phyloP scores from a whole-genome alignment of 2,113 vertebrate genomes.

The Cisticola juncidis region DNA sequence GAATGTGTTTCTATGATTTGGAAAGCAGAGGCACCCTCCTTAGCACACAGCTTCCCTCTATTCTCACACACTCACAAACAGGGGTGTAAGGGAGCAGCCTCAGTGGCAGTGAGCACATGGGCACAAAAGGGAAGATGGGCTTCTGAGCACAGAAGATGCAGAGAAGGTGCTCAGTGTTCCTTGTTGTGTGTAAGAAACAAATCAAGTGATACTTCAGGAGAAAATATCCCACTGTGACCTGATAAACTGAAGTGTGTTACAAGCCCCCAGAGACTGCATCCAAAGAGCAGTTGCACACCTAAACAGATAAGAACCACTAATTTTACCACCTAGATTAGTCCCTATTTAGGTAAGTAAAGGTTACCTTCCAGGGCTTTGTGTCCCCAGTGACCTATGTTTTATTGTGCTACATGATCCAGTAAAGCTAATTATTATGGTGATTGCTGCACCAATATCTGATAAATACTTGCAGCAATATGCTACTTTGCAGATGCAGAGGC shows the following conservation, averaged over 20 bases:
- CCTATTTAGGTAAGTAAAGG: not conserved
- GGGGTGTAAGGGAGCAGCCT: not conserved
- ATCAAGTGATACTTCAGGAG: not conserved
- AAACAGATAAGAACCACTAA: not conserved
- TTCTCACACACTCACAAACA: not conserved
- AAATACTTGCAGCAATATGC: not conserved
- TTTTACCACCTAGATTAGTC: not conserved
- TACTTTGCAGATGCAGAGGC: not conserved
- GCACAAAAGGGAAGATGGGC: not conserved
- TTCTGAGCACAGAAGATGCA: not conserved
- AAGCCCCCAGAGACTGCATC: not conserved
- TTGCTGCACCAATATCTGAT: not conserved
- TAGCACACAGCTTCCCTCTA: not conserved
- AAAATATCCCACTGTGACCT: not conserved
- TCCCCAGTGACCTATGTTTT: not conserved
- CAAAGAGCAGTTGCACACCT: not conserved
- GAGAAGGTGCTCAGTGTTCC: not conserved
- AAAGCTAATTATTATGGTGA: not conserved
- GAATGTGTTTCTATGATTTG: not conserved
- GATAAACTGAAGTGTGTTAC: not conserved
- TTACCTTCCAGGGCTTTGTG: not conserved
- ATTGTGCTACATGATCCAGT: not conserved
- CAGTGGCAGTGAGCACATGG: fast-evolving
- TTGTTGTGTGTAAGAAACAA: not conserved
- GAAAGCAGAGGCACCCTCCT: not conserved